Percentiles rank a stretch among this genome's conserved stretches.
These are phyloP conservation scores for Conus betulinus DNA, from an alignment of 1,140 invertebrate species.

Conservation along the genomic window DNA sequence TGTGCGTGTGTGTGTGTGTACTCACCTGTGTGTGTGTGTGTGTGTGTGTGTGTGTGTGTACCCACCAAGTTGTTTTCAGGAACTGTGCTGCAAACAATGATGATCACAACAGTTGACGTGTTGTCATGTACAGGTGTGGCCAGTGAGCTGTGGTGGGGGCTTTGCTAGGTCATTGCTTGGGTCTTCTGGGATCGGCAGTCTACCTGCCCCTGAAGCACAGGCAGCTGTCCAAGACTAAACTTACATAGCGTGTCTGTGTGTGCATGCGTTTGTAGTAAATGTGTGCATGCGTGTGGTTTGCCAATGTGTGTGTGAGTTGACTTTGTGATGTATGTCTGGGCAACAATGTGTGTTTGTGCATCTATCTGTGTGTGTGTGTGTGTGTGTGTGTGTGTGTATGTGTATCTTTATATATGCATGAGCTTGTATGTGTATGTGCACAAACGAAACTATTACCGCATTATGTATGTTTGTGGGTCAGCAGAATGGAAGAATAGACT, in stretches of 20 bases:
- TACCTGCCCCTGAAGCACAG: constrained; percentile 37
- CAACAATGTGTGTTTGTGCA: no score
- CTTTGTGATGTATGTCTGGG: no score
- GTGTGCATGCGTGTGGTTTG: background rate
- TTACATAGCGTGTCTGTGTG: constrained; percentile 17
- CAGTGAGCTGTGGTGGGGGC: constrained; percentile 48
- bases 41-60: background rate
- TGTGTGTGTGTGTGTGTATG: no score
- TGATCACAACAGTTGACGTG: background rate
- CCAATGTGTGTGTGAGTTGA: background rate
- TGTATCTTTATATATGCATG: no score
- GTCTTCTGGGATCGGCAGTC: constrained; percentile 41
- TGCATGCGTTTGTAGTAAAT: background rate
- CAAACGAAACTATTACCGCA: no score
- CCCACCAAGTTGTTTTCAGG: background rate
- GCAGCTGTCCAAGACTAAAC: constrained; percentile 29
- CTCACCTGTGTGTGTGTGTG: background rate
- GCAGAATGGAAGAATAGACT: no score
- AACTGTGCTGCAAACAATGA: background rate
- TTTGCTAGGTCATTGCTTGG: constrained; percentile 36
- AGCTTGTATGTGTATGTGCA: no score
- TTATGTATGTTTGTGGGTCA: no score
- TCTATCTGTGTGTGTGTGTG: no score
- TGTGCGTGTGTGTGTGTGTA: background rate
- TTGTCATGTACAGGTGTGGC: constrained; percentile 48